phyloP scores from a whole-genome alignment of 2,797 vertebrate genomes.

The Okamejei kenojei region DNA sequence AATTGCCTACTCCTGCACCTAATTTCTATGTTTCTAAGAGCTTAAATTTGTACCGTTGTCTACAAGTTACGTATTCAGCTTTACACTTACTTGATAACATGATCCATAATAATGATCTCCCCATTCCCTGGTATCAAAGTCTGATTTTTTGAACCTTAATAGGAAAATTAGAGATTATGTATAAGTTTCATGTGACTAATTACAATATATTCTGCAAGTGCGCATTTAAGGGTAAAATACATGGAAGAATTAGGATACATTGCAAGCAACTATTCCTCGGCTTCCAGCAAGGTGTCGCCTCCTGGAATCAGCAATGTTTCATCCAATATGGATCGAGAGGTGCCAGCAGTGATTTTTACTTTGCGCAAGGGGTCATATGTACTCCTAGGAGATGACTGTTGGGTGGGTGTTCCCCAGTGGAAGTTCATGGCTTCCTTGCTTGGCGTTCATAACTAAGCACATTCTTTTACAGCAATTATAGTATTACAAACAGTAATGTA shows the following conservation, averaged over 20 bases:
- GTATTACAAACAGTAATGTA: not conserved
- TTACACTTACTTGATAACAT: conserved; percentile 80
- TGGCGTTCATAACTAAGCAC: not conserved
- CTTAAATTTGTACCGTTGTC: not conserved
- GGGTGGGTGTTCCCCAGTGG: not conserved
- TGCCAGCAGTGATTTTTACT: not conserved
- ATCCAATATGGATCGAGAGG: not conserved
- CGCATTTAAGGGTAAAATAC: not conserved
- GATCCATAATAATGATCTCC: conserved; percentile 74
- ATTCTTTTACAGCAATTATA: not conserved
- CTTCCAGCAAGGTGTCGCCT: not conserved
- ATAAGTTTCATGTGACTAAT: not conserved
- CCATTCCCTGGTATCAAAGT: conserved; percentile 78
- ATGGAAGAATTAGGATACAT: conserved; percentile 8
- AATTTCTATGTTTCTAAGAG: too few relatives aligned
- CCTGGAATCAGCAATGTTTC: not conserved
- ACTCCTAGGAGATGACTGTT: not conserved
- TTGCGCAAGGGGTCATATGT: not conserved
- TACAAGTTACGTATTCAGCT: not conserved
- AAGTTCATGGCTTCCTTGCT: not conserved
- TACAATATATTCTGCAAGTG: not conserved
- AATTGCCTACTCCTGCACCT: too few relatives aligned
- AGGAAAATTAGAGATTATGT: conserved; percentile 45
- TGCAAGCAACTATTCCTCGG: not conserved
- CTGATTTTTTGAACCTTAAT: conserved; percentile 55